Percentiles rank a stretch among this genome's conserved stretches.
Conservation (phyloP, 2,113 vertebrate genomes). For the Dipodomys merriami region DNA sequence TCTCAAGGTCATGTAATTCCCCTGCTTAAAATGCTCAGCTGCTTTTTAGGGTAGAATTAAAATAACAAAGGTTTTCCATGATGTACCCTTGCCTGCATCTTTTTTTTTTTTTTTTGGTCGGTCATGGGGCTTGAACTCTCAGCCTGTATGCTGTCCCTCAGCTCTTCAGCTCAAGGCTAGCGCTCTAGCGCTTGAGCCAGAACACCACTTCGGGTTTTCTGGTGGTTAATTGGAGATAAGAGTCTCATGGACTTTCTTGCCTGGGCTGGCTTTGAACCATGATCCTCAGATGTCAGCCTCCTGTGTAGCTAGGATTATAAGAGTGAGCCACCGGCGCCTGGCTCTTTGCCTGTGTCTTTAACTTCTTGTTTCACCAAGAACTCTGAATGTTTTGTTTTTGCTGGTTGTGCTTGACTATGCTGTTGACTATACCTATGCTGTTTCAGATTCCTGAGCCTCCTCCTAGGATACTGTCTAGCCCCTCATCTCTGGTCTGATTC, state of each 20-base stretch:
- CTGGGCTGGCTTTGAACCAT: too few relatives aligned
- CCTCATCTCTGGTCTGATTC: neutral
- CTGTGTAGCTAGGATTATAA: too few relatives aligned
- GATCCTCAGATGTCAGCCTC: too few relatives aligned
- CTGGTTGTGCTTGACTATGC: neutral
- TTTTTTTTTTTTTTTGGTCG: too few relatives aligned
- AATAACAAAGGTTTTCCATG: neutral
- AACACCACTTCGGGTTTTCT: too few relatives aligned
- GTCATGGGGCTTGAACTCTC: too few relatives aligned
- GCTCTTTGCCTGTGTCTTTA: neutral
- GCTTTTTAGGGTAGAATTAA: constrained; percentile 4
- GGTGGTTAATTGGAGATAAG: too few relatives aligned
- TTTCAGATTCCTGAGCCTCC: neutral
- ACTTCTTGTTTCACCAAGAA: neutral
- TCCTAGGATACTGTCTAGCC: neutral
- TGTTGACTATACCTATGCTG: neutral
- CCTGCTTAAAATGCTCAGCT: constrained; percentile 4
- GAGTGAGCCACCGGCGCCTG: too few relatives aligned
- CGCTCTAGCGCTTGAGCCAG: too few relatives aligned
- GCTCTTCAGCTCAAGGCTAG: too few relatives aligned
- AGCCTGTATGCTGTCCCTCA: too few relatives aligned
- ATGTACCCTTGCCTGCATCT: neutral
- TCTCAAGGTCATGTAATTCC: neutral
- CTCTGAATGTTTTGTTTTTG: neutral
- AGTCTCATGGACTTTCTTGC: too few relatives aligned